These are phyloP conservation scores for Caranx melampygus DNA, from an alignment of 2,113 vertebrate species.

Conservation along the genomic window DNA sequence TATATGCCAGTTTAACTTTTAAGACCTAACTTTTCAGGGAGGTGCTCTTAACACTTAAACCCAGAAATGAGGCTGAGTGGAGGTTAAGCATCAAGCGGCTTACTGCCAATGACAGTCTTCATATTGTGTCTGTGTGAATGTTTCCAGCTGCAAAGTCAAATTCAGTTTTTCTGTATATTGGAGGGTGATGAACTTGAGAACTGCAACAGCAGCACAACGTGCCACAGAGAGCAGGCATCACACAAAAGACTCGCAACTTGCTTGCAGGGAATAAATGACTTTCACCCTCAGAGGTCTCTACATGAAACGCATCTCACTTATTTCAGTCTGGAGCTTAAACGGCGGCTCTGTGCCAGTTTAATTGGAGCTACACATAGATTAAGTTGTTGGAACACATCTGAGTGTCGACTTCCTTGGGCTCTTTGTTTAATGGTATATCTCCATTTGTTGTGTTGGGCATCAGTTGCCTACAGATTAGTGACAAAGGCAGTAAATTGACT, in stretches of 20 bases:
- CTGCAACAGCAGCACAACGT: not conserved
- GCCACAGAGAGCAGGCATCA: not conserved
- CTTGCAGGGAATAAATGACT: not conserved
- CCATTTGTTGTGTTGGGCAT: not conserved
- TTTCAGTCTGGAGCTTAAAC: conserved; percentile 24
- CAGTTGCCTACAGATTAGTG: conserved; percentile 13
- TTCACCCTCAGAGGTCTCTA: not conserved
- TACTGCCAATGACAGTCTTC: not conserved
- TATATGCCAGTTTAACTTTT: not conserved
- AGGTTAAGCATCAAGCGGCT: not conserved
- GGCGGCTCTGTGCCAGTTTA: conserved; percentile 21
- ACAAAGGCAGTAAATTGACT: conserved; percentile 29
- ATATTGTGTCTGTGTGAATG: not conserved
- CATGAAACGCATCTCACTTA: not conserved
- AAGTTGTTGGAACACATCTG: conserved; percentile 4
- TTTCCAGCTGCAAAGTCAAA: not conserved
- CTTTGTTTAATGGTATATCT: conserved; percentile 17
- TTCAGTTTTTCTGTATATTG: not conserved
- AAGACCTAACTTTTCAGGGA: not conserved
- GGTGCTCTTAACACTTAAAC: not conserved
- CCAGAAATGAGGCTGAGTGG: not conserved
- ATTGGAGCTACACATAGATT: conserved; percentile 5
- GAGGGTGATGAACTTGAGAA: not conserved
- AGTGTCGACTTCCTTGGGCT: not conserved
- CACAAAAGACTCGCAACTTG: not conserved